Evolutionary conservation across 2,888 invertebrate genomes (phyloP).

Genomic region (Aleiodes testaceus): DNA sequence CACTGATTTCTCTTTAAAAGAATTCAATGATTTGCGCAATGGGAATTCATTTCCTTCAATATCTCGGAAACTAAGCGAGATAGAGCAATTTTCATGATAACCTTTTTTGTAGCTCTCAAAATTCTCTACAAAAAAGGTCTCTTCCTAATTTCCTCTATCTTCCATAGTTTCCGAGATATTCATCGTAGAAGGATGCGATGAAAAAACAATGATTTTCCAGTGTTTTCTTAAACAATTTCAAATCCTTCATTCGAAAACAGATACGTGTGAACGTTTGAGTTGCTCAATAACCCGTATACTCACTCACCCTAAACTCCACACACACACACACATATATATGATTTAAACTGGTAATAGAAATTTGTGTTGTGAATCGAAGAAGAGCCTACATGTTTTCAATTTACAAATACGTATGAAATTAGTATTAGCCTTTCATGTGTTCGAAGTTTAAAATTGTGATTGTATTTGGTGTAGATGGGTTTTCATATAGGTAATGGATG

Average conservation of each 20-base stretch:
- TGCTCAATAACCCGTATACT: constrained; percentile 66
- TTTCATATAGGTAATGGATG: constrained; percentile 7
- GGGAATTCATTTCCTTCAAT: too few relatives aligned
- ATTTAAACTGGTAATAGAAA: constrained; percentile 21
- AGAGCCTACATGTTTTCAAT: constrained; percentile 15
- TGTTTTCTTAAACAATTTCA: constrained; percentile 18
- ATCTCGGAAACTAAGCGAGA: too few relatives aligned
- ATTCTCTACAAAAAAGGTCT: too few relatives aligned
- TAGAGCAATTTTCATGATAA: too few relatives aligned
- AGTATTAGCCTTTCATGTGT: constrained; percentile 5
- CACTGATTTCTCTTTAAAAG: too few relatives aligned
- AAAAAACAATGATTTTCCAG: too few relatives aligned
- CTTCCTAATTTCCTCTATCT: too few relatives aligned
- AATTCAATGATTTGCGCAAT: too few relatives aligned
- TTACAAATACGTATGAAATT: constrained; percentile 1
- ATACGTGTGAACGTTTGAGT: constrained; percentile 63
- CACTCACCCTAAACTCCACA: constrained; percentile 20
- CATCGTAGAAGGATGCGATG: too few relatives aligned
- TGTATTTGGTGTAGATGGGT: constrained; percentile 21
- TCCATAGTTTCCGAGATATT: too few relatives aligned
- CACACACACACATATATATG: background rate
- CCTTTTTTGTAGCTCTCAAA: too few relatives aligned
- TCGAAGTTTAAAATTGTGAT: background rate
- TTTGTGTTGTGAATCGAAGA: constrained; percentile 9
- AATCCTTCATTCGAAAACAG: constrained; percentile 20